These are phyloP conservation scores for Scomber scombrus DNA, from an alignment of 2,113 vertebrate genomes.

Conservation along the genomic window DNA sequence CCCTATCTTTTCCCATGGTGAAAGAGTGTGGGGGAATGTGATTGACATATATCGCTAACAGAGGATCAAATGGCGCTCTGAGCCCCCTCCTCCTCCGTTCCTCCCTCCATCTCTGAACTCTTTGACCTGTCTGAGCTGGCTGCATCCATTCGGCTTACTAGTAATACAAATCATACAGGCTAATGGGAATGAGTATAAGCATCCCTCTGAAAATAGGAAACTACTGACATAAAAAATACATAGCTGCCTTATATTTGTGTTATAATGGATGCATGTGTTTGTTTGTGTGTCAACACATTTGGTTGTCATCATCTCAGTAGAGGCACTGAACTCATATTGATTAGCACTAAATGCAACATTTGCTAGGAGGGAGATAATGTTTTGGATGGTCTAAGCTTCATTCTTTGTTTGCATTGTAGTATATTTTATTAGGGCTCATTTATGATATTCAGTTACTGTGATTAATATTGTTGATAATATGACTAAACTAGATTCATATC, in stretches of 20 bases:
- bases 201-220: constrained; percentile 15
- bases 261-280: not conserved
- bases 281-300: constrained; percentile 14
- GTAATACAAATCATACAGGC: not conserved
- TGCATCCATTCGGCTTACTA: constrained; percentile 32
- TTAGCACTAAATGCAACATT: constrained; percentile 8
- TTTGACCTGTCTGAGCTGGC: constrained; percentile 55
- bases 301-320: not conserved
- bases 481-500: not conserved
- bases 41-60: constrained; percentile 61
- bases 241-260: constrained; percentile 17
- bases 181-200: constrained; percentile 1
- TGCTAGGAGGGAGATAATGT: not conserved
- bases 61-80: constrained; percentile 42
- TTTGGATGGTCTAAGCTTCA: not conserved
- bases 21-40: constrained; percentile 44
- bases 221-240: constrained; percentile 28
- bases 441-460: not conserved
- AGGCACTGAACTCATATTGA: not conserved
- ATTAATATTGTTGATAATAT: not conserved
- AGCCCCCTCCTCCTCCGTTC: constrained; percentile 18
- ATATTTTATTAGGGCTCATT: no score
- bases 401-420: not conserved
- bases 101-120: constrained; percentile 52
- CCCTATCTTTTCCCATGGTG: constrained; percentile 30